These are phyloP conservation scores for Nomia melanderi DNA, from an alignment of 1,140 invertebrate species.

Conservation along the genomic window DNA sequence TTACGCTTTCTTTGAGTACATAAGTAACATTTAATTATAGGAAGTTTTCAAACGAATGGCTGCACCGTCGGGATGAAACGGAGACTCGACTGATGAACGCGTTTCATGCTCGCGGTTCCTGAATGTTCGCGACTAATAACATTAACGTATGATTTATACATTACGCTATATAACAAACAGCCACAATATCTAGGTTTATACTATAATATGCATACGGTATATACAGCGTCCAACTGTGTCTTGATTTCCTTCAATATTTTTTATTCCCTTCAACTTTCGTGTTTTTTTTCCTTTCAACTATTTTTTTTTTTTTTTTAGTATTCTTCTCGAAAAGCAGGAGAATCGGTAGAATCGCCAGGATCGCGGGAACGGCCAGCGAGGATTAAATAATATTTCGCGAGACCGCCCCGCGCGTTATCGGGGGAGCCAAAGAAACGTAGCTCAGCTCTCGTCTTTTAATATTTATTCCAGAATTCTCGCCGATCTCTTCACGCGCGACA, in stretches of 20 bases:
- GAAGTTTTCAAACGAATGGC: background rate
- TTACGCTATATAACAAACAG: slow-evolving; percentile 58
- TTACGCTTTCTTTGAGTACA: too few species aligned
- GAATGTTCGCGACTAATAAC: slow-evolving; percentile 68
- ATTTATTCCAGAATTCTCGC: slow-evolving; percentile 50
- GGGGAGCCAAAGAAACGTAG: slow-evolving; percentile 53
- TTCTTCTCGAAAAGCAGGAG: slow-evolving; percentile 40
- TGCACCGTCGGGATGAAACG: background rate
- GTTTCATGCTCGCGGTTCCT: slow-evolving; percentile 47
- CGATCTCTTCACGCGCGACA: slow-evolving; percentile 39
- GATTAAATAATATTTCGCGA: slow-evolving; percentile 80
- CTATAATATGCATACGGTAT: slow-evolving; percentile 49
- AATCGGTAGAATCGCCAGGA: slow-evolving; percentile 32
- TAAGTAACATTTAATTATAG: too few species aligned
- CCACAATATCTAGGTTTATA: slow-evolving; percentile 57
- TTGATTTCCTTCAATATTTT: slow-evolving; percentile 29
- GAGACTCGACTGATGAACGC: slow-evolving; percentile 2
- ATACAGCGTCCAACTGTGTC: slow-evolving; percentile 40
- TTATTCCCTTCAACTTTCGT: background rate
- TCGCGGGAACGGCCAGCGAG: slow-evolving; percentile 74
- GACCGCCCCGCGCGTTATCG: slow-evolving; percentile 27
- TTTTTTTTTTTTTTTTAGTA: slow-evolving; percentile 8
- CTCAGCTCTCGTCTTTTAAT: slow-evolving; percentile 47
- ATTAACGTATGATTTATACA: slow-evolving; percentile 56
- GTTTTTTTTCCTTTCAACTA: too few species aligned